Base-by-base conservation (phyloP, 2,888 invertebrate genomes). In the Ditula angustiorana region DNA sequence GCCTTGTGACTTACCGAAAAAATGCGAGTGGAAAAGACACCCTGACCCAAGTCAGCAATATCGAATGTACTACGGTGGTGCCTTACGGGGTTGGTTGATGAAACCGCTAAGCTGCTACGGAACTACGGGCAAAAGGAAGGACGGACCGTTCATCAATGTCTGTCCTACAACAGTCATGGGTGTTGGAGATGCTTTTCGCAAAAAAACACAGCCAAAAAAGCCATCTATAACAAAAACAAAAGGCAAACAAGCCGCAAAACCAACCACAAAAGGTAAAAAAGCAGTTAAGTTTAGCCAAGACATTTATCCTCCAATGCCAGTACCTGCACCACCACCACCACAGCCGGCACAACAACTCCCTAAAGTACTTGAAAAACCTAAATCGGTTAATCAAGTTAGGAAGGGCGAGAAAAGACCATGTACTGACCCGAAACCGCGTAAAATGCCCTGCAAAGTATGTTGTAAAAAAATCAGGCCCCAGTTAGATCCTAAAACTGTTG, bases 11-110 rank as follows among this genome's bases (percentile, higher is more conserved):
- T n/a, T n/a, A n/a, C n/a, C n/a, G n/a, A n/a, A n/a, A n/a, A n/a
- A n/a, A n/a, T n/a, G n/a, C n/a, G n/a, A n/a, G n/a, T n/a, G n/a
- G n/a, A n/a, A 37, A 24, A 7, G 33, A 56, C 68, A 74, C 61
- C 78, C 80, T 16, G 73, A 79, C 66, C 76, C 77, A 13, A 67
- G 49, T 24, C 81, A 69, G 49, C 76, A 67, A 67, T 85, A 83
- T 56, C 71, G 71, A 19, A 67, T 83, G 16, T 78, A 67, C 47
- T 78, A 76, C 70, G 68, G 72, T 11, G 57, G 66, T 2, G 67
- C 41, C 10, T 41, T 71, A 8, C 79, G 77, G 72, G 82, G 83
- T 10, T 82, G 85, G 81, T 69, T 82, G 2, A 41, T 41, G 41
- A 41, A 41, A 8, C 41, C 41, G 19, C 41, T 41, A 8, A 41